phyloP scores from a whole-genome alignment of 1,140 invertebrate species.

The Drosophila bipectinata region DNA sequence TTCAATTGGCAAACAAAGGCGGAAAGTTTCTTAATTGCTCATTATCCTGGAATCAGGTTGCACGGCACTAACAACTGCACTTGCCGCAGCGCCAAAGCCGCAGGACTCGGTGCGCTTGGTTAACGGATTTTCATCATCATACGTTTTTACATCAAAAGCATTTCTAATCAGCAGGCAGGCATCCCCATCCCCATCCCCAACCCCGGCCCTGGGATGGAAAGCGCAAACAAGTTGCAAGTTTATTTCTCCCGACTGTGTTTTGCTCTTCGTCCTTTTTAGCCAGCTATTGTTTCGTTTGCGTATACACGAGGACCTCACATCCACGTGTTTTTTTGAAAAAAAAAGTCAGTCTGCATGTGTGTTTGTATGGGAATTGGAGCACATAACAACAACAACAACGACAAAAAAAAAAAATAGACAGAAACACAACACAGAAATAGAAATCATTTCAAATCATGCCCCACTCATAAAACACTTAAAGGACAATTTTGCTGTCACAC shows the following conservation, averaged over 20 bases:
- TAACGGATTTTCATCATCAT: slow-evolving; percentile 60
- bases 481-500: slow-evolving; percentile 63
- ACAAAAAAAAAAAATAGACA: slow-evolving; percentile 10
- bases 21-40: slow-evolving; percentile 74
- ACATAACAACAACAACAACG: slow-evolving; percentile 42
- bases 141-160: slow-evolving; percentile 64
- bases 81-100: slow-evolving; percentile 47
- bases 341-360: slow-evolving; percentile 11
- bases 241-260: slow-evolving; percentile 39
- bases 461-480: slow-evolving; percentile 74
- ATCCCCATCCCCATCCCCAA: background rate
- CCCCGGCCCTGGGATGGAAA: slow-evolving; percentile 1
- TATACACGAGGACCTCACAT: slow-evolving; percentile 12
- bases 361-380: slow-evolving; percentile 62
- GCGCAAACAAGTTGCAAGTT: slow-evolving; percentile 77
- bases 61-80: slow-evolving; percentile 18
- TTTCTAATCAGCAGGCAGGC: slow-evolving; percentile 62
- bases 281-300: slow-evolving; percentile 24
- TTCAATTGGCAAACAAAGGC: slow-evolving; percentile 39
- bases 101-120: slow-evolving; percentile 26
- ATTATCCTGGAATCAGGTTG: slow-evolving; percentile 73
- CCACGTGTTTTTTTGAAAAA: background rate
- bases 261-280: slow-evolving; percentile 8
- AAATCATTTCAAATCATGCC: slow-evolving; percentile 64
- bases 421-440: slow-evolving; percentile 45